These are phyloP conservation scores for Cheilosia grossa DNA, from an alignment of 2,888 invertebrate genomes.

Conservation along the genomic window DNA sequence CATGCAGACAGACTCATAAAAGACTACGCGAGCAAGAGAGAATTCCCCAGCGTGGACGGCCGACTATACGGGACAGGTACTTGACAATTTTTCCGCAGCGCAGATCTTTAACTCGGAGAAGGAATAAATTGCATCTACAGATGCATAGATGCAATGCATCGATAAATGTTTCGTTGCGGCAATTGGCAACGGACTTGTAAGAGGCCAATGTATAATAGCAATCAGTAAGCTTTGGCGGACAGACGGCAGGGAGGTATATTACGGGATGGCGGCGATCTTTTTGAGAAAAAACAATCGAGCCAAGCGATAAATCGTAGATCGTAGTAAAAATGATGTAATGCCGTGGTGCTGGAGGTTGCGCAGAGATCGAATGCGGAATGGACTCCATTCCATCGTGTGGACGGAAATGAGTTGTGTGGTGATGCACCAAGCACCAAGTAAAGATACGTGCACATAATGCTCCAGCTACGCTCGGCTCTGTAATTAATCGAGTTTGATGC, in stretches of 20 bases:
- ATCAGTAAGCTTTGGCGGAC: constrained; percentile 39
- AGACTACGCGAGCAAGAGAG: constrained; percentile 58
- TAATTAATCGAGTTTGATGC: constrained; percentile 71
- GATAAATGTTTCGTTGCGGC: constrained; percentile 69
- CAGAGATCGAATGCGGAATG: constrained; percentile 42
- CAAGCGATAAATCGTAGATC: constrained; percentile 68
- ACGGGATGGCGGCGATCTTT: constrained; percentile 67
- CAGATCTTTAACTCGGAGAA: constrained; percentile 59
- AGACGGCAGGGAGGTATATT: constrained; percentile 18
- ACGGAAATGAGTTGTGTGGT: constrained; percentile 65
- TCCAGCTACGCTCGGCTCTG: constrained; percentile 32
- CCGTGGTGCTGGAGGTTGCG: constrained; percentile 17
- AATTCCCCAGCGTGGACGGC: constrained; percentile 62
- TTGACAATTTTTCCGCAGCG: constrained; percentile 62
- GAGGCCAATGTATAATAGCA: constrained; percentile 37
- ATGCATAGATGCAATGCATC: constrained; percentile 72
- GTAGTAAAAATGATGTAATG: constrained; percentile 71
- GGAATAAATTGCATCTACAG: constrained; percentile 72
- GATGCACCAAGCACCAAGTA: constrained; percentile 15
- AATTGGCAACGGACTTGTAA: constrained; percentile 53
- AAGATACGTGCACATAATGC: constrained; percentile 1
- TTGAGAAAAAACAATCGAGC: constrained; percentile 67
- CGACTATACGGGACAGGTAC: constrained; percentile 60
- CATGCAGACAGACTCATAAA: background rate
- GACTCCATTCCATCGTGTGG: constrained; percentile 40